These are phyloP conservation scores for Drosophila infuscata DNA, from an alignment of 2,888 invertebrate species.

Conservation along the genomic window DNA sequence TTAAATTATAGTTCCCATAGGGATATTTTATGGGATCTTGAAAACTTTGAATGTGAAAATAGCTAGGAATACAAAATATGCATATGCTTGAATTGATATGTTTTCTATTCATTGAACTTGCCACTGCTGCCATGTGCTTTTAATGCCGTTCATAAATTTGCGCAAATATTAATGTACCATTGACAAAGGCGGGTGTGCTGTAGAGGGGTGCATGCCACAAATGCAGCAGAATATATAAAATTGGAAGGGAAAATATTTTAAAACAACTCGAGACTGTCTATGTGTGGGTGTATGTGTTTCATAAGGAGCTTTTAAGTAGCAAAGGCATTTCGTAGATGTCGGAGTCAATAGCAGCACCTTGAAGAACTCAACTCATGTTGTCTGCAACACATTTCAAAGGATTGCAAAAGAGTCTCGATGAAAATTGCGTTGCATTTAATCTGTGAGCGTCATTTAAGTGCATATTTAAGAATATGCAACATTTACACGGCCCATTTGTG, in stretches of 20 bases:
- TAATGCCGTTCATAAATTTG: conserved; percentile 52
- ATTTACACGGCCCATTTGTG: conserved; percentile 8
- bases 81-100: conserved; percentile 12
- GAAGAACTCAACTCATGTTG: conserved; percentile 4
- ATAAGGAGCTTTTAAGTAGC: conserved; percentile 25
- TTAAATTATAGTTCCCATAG: no score
- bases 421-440: conserved; percentile 28
- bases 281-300: not conserved
- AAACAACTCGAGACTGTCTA: conserved; percentile 38
- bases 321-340: conserved; percentile 22
- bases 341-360: conserved; percentile 22
- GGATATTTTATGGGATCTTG: not conserved
- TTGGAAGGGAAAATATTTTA: conserved; percentile 55
- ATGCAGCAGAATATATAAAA: conserved; percentile 10
- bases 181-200: conserved; percentile 16
- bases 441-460: conserved; percentile 36
- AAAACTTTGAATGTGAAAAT: no score
- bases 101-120: conserved; percentile 75
- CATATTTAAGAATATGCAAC: conserved; percentile 13
- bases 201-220: not conserved
- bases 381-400: no score
- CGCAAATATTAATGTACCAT: conserved; percentile 36
- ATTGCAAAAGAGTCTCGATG: conserved; percentile 1
- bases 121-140: conserved; percentile 33
- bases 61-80: no score